These are phyloP conservation scores for Pseudachorutes palmiensis DNA, from an alignment of 1,140 invertebrate species.

Conservation along the genomic window DNA sequence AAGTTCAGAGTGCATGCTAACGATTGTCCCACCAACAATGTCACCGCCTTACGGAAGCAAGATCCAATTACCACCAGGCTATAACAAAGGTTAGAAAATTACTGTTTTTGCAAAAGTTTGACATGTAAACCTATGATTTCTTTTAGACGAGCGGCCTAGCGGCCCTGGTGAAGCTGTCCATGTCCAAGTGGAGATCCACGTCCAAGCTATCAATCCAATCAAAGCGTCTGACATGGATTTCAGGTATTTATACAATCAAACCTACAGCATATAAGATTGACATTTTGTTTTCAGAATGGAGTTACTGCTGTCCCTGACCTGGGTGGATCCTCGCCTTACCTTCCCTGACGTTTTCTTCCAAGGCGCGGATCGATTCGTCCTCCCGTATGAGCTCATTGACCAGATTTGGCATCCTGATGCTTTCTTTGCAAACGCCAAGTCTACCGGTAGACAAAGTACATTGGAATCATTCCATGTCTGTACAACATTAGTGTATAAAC, in stretches of 20 bases:
- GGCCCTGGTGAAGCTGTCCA: constrained; percentile 52
- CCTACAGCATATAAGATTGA: too few relatives aligned
- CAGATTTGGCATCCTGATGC: constrained; percentile 78
- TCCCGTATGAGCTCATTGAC: constrained; percentile 69
- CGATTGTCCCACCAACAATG: too few relatives aligned
- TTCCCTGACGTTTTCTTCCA: constrained; percentile 65
- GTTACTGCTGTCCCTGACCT: constrained; percentile 71
- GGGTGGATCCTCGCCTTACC: constrained; percentile 64
- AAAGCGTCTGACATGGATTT: constrained; percentile 81
- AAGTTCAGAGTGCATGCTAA: too few relatives aligned
- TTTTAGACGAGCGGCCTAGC: neutral
- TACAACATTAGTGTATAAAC: too few relatives aligned
- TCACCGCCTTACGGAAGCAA: too few relatives aligned
- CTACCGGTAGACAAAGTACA: constrained; percentile 53
- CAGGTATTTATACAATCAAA: constrained; percentile 46
- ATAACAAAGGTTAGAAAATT: too few relatives aligned
- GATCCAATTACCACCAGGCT: too few relatives aligned
- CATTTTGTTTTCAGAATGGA: constrained; percentile 54
- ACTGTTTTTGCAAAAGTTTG: too few relatives aligned
- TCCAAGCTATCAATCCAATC: constrained; percentile 74
- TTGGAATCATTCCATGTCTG: too few relatives aligned
- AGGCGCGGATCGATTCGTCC: constrained; percentile 63
- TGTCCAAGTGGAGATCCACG: constrained; percentile 67
- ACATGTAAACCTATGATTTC: neutral
- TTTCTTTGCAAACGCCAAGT: constrained; percentile 75